Base-by-base conservation (phyloP, 2,113 vertebrate species). In the Stigmatopora nigra region DNA sequence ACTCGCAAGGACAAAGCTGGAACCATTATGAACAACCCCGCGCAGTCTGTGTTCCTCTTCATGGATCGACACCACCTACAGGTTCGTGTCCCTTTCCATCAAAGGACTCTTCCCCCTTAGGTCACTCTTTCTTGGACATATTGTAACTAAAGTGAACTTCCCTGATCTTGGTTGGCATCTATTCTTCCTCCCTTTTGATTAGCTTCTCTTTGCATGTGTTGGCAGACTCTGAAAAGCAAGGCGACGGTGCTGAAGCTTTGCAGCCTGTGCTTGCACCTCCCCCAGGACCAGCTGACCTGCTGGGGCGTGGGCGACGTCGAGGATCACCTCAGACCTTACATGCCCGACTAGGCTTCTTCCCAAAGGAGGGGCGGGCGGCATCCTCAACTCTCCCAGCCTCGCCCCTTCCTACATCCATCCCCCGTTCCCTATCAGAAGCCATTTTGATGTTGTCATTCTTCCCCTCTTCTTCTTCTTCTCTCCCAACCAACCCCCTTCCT, bases 201-300 rank as follows among this genome's bases (percentile, higher is more conserved):
- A 2, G 25, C 25, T 31, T 31, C 25, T 51, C 25, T 51, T 2
- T 53, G 51, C 11, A 6, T 31, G 53, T 31, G 22, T 17, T 64
- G 81, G 44, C 85, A 98, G 96, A 98, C 95, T 94, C 93, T 94
- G 91, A 98, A 98, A 94, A 95, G 93, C 89, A 98, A 98, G 96
- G 94, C 95, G 88, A 97, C 95, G 86, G 93, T 98, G 90, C 96
- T 98, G 93, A 99, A 99, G 93, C 92, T 99, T 93, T 99, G 96
- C 94, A 98, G 97, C 93, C 93, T 99, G 86, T 99, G 97, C 92
- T 92, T 99, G 83, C 98, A 97, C 92, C 91, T 99, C 91, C 97
- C 96, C 74, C 97, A 99, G 92, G 96, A 98, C 82, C 97, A 99
- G 93, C 94, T 99, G 89, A 99, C 97, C 88, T 94, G 95, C 88